phyloP scores from a whole-genome alignment of 2,797 vertebrate genomes.

The Kryptopterus vitreolus region DNA sequence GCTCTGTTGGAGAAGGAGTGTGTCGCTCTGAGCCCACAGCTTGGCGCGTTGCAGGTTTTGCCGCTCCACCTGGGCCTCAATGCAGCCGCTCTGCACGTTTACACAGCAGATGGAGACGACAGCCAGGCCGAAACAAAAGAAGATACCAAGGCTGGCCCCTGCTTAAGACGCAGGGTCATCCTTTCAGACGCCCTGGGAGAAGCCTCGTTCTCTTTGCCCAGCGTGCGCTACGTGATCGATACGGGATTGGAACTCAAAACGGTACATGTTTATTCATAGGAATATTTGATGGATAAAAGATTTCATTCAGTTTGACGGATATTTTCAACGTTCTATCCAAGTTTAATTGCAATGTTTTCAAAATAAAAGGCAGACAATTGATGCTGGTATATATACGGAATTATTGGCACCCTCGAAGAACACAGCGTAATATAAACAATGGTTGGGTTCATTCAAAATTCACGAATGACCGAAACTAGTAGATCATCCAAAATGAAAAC shows the following conservation, averaged over 20 bases:
- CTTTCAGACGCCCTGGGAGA: slow-evolving; percentile 83
- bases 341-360: neutral
- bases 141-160: slow-evolving; percentile 9
- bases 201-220: slow-evolving; percentile 83
- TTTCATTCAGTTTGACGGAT: no score
- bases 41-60: slow-evolving; percentile 75
- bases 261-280: slow-evolving; percentile 73
- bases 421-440: no score
- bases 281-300: neutral
- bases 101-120: slow-evolving; percentile 65
- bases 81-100: slow-evolving; percentile 74
- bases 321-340: neutral
- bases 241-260: slow-evolving; percentile 85
- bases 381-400: neutral
- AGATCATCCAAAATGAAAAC: no score
- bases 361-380: neutral
- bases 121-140: neutral
- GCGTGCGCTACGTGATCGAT: slow-evolving; percentile 84
- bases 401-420: neutral
- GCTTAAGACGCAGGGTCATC: slow-evolving; percentile 72
- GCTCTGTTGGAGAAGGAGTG: slow-evolving; percentile 76
- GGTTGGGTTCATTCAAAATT: no score
- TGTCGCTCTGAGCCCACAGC: slow-evolving; percentile 70
- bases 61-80: slow-evolving; percentile 76
- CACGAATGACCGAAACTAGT: no score